phyloP scores from a whole-genome alignment of 2,888 invertebrate species.

The Antheraea assamensis region DNA sequence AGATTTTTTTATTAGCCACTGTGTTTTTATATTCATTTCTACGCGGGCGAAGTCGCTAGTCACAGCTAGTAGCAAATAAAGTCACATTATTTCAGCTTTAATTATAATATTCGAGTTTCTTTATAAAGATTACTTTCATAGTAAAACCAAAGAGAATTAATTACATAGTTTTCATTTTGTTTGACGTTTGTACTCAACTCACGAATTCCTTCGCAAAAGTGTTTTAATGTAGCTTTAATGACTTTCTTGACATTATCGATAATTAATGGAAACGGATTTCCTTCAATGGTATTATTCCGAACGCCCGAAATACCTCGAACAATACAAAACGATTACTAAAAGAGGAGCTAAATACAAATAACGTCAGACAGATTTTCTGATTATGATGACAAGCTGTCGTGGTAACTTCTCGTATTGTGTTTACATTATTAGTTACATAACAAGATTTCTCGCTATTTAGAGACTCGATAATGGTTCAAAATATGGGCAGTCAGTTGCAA shows the following conservation, averaged over 20 bases:
- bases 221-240: constrained; percentile 1
- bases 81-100: background rate
- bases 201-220: background rate
- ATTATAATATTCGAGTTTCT: background rate
- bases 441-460: background rate
- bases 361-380: background rate
- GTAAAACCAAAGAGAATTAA: background rate
- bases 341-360: background rate
- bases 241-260: constrained; percentile 10
- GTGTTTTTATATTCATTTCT: too few species aligned
- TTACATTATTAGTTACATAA: background rate
- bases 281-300: background rate
- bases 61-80: background rate
- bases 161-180: background rate
- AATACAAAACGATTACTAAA: background rate
- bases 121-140: background rate
- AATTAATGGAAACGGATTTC: background rate
- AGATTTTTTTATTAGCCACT: too few species aligned
- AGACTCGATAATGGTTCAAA: background rate
- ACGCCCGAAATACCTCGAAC: background rate
- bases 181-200: background rate
- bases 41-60: too few species aligned
- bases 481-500: background rate
- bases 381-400: background rate
- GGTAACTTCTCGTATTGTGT: background rate